Evolutionary conservation across 2,797 vertebrate genomes (phyloP).

Genomic region (Chelon auratus): DNA sequence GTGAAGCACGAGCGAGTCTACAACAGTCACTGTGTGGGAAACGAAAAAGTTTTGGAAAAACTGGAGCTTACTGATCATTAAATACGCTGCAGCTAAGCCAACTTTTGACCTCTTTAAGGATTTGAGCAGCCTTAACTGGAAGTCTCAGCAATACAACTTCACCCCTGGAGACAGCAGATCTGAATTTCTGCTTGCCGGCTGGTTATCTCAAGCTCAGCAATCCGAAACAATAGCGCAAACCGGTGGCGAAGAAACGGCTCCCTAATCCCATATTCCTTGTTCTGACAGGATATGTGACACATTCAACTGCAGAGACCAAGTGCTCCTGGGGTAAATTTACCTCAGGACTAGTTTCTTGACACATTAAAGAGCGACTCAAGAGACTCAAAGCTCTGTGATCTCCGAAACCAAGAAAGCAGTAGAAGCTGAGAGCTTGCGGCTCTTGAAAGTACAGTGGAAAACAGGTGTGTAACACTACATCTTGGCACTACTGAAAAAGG

Average conservation of each 20-base stretch:
- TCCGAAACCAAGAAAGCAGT: slow-evolving; percentile 41
- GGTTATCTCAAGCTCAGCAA: slow-evolving; percentile 31
- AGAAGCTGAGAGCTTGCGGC: slow-evolving; percentile 15
- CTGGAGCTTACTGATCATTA: not conserved
- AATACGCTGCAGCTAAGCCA: not conserved
- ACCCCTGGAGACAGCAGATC: slow-evolving; percentile 9
- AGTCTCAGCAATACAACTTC: slow-evolving; percentile 12
- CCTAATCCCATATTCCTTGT: slow-evolving; percentile 34
- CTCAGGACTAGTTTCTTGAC: slow-evolving; percentile 54
- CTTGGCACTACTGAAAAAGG: slow-evolving; percentile 15
- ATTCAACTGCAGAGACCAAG: slow-evolving; percentile 49
- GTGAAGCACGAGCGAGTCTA: not conserved
- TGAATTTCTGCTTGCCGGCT: slow-evolving; percentile 24
- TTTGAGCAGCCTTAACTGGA: slow-evolving; percentile 8
- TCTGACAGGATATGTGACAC: slow-evolving; percentile 52
- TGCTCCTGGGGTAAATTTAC: slow-evolving; percentile 55
- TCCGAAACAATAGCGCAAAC: slow-evolving; percentile 27
- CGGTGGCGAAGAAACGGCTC: slow-evolving; percentile 25
- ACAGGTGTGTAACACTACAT: slow-evolving; percentile 15
- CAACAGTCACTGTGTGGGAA: slow-evolving; percentile 9
- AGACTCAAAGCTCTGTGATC: slow-evolving; percentile 45
- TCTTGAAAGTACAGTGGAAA: slow-evolving; percentile 35
- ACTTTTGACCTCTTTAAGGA: slow-evolving; percentile 15
- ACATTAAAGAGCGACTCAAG: slow-evolving; percentile 55
- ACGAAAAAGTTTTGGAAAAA: slow-evolving; percentile 10